Conservation (phyloP, 2,888 invertebrate genomes). For the Chelonus formosanus region DNA sequence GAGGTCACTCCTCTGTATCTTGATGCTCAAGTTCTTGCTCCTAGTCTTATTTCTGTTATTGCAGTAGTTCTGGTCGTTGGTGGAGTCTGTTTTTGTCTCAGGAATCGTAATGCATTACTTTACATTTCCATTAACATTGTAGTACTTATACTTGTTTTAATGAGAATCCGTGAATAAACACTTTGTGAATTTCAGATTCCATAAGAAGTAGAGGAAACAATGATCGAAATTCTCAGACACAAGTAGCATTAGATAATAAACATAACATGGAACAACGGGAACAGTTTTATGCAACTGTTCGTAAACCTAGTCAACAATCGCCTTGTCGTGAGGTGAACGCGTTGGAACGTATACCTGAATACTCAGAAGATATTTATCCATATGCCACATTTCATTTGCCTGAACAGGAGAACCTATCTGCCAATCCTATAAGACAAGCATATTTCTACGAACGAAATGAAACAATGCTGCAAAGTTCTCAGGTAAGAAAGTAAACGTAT, state of each 20-base stretch:
- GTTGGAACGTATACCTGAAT: constrained; percentile 70
- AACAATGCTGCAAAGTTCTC: constrained; percentile 60
- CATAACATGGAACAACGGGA: constrained; percentile 64
- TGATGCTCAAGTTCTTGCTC: constrained; percentile 67
- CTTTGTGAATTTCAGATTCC: constrained; percentile 45
- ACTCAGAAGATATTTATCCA: constrained; percentile 92
- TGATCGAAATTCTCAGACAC: constrained; percentile 56
- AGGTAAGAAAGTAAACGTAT: constrained; percentile 49
- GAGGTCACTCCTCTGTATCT: constrained; percentile 62
- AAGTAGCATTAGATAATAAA: constrained; percentile 62
- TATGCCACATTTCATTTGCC: constrained; percentile 87
- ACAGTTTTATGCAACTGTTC: constrained; percentile 63
- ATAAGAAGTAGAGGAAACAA: constrained; percentile 52
- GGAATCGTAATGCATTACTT: constrained; percentile 65
- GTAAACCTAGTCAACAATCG: constrained; percentile 61
- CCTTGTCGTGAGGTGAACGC: constrained; percentile 67
- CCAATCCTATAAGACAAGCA: constrained; percentile 65
- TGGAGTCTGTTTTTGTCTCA: constrained; percentile 69
- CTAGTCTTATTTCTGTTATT: constrained; percentile 66
- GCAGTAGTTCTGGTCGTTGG: constrained; percentile 69
- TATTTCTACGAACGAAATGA: constrained; percentile 62
- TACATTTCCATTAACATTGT: background rate
- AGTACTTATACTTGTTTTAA: no score
- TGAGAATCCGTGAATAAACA: no score
- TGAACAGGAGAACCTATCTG: constrained; percentile 68